Evolutionary conservation across 2,797 vertebrate species (phyloP).

Genomic region (Clarias platycephalus): DNA sequence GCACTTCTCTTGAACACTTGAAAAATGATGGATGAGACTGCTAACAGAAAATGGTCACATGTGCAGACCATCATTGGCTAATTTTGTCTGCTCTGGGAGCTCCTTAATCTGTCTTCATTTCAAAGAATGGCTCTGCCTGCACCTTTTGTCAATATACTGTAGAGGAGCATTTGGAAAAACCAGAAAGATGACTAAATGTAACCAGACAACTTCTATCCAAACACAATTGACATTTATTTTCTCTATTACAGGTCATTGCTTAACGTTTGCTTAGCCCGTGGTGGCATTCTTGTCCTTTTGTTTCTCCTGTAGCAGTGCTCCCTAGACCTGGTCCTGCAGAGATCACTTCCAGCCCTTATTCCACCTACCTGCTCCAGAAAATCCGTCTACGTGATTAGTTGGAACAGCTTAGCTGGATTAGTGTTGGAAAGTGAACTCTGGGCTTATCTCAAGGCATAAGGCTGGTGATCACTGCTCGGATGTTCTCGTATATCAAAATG

Average conservation of each 20-base stretch:
- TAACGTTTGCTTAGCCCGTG: not conserved
- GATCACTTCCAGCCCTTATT: not conserved
- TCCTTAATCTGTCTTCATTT: constrained; percentile 8
- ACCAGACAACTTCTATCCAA: not conserved
- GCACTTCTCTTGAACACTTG: not conserved
- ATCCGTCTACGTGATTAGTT: not conserved
- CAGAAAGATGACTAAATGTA: not conserved
- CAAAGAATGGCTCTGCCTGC: not conserved
- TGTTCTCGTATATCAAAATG: not conserved
- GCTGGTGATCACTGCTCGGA: not conserved
- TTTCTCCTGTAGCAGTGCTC: not conserved
- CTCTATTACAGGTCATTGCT: not conserved
- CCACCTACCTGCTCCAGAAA: not conserved
- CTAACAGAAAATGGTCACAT: constrained; percentile 2
- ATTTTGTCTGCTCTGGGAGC: not conserved
- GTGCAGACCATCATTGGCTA: constrained; percentile 19
- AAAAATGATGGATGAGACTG: constrained; percentile 11
- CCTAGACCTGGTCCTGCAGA: not conserved
- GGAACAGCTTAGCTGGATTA: not conserved
- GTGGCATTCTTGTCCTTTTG: not conserved
- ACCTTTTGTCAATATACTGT: not conserved
- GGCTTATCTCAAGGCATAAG: not conserved
- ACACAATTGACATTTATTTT: not conserved
- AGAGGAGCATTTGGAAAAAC: constrained; percentile 13
- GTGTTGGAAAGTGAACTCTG: not conserved